Evolutionary conservation across 2,888 invertebrate genomes (phyloP), one percentile per base, ranked within the genome.

Genomic region (Scelioninae gen. 1): DNA sequence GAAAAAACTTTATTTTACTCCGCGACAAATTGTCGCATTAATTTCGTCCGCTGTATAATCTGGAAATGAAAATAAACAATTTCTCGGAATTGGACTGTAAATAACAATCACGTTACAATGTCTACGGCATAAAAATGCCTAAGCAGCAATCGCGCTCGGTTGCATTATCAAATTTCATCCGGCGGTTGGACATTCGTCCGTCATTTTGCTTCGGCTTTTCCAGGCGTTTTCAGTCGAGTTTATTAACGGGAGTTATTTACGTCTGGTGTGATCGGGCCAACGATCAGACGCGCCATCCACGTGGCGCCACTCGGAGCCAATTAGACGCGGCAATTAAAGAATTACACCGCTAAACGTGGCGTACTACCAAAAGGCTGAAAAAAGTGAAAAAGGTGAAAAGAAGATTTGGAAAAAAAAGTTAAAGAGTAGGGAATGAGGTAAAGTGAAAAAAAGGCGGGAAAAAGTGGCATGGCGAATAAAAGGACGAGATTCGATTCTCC

Each of bases 291-390:
- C 55, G 82, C 68, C 77, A 77, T 83, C 86, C 87, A 80, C 86
- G 86, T 89, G 91, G 90, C 92, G 91, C 91, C 91, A 90, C 89
- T 89, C 90, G 88, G 87, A 80, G 89, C 92, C 92, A 91, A 92
- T 92, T 92, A 92, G 91, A 88, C 87, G 86, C 60, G 86, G 89
- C 89, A 90, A 91, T 92, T 91, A 92, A 89, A 88, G 89, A 89
- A 89, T 90, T 89, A 89, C 85, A 84, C 78, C 82, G 77, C 83
- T 86, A 84, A 84, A 82, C 69, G 80, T 66, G 63, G 55, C 60
- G 75, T 56, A 66, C 71, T 8, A 34, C n/a, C n/a, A n/a, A n/a
- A n/a, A n/a, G n/a, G n/a, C n/a, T n/a, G n/a, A n/a, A n/a, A n/a
- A n/a, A n/a, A n/a, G n/a, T n/a, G n/a, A n/a, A n/a, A n/a, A n/a